Evolutionary conservation across 2,113 vertebrate genomes (phyloP).

Genomic region (Bubo scandiacus): DNA sequence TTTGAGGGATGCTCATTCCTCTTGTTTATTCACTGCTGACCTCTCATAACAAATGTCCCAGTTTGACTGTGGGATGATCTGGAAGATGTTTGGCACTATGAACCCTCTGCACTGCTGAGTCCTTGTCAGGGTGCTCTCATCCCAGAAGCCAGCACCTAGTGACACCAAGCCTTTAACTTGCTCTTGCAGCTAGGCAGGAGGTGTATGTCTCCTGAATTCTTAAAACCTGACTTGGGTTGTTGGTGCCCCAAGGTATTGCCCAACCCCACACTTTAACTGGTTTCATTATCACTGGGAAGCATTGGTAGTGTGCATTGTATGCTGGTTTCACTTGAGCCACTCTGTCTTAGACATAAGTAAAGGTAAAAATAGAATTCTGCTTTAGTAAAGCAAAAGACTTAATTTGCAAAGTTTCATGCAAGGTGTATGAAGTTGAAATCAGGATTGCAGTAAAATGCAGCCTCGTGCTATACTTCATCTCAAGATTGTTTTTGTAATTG

Average conservation of each 20-base stretch:
- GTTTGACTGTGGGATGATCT: not conserved
- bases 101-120: not conserved
- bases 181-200: not conserved
- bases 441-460: not conserved
- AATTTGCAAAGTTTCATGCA: not conserved
- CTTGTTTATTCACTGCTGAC: not conserved
- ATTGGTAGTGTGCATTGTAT: not conserved
- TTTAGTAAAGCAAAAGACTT: not conserved
- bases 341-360: not conserved
- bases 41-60: not conserved
- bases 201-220: not conserved
- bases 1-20: not conserved
- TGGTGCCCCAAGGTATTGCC: not conserved
- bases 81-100: not conserved
- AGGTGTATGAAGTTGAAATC: not conserved
- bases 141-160: not conserved
- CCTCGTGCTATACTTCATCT: not conserved
- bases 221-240: fast-evolving
- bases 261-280: fast-evolving
- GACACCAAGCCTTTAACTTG: not conserved
- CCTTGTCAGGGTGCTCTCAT: not conserved
- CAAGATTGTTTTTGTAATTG: not conserved
- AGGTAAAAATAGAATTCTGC: not conserved
- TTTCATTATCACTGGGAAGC: not conserved
- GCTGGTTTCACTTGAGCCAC: not conserved